These are phyloP conservation scores for Eulemur rubriventer DNA, from an alignment of 2,797 vertebrate genomes.

Conservation along the genomic window DNA sequence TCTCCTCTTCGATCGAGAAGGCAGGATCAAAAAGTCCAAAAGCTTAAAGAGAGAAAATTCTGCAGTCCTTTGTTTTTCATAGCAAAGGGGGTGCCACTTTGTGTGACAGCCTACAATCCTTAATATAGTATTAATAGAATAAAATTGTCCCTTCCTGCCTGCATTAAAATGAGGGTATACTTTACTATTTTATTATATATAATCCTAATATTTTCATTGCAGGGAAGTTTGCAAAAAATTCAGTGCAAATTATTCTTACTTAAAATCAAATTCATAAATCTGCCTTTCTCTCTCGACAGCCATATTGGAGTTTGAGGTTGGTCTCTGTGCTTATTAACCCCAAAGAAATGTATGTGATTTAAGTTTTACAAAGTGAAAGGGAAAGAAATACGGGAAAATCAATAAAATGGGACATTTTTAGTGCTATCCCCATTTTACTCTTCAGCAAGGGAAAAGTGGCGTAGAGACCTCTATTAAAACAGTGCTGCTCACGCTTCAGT, in stretches of 20 bases:
- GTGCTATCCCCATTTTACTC: neutral
- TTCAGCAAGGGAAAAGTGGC: neutral
- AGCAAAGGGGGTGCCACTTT: neutral
- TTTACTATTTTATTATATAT: neutral
- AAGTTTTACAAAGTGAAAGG: neutral
- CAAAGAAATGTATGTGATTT: neutral
- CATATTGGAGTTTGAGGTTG: neutral
- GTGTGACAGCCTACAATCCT: neutral
- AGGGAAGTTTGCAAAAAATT: neutral
- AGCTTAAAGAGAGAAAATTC: neutral
- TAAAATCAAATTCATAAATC: neutral
- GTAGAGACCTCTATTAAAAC: neutral
- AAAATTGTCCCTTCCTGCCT: neutral
- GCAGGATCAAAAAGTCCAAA: neutral
- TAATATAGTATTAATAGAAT: neutral
- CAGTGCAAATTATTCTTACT: neutral
- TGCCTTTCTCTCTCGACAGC: neutral
- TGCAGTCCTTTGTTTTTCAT: neutral
- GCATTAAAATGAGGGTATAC: neutral
- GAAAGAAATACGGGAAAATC: conserved; percentile 9
- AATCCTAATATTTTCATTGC: neutral
- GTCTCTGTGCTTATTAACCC: neutral
- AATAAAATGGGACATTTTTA: neutral
- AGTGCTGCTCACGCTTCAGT: neutral
- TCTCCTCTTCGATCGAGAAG: neutral